These are phyloP conservation scores for Drosophila sucinea DNA, from an alignment of 1,140 invertebrate species.

Conservation along the genomic window DNA sequence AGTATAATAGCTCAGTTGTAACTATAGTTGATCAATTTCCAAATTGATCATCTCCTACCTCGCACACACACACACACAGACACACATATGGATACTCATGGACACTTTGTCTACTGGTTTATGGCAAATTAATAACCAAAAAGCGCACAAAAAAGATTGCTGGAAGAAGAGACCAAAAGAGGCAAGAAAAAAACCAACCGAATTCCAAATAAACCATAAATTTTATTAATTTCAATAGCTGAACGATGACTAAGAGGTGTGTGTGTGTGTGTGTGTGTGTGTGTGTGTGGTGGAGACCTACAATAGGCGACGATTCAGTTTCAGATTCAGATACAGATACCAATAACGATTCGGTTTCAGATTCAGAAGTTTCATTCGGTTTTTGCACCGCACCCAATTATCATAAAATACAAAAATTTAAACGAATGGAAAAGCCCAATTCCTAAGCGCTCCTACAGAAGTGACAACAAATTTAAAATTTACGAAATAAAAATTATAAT, in stretches of 20 bases:
- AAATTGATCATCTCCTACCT: slow-evolving; percentile 11
- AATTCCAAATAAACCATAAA: slow-evolving; percentile 78
- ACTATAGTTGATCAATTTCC: slow-evolving; percentile 5
- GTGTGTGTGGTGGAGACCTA: slow-evolving; percentile 31
- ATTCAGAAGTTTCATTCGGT: slow-evolving; percentile 37
- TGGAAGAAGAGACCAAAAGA: slow-evolving; percentile 5
- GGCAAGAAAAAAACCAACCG: slow-evolving; percentile 32
- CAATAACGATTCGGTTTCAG: slow-evolving; percentile 3
- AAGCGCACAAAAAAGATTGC: slow-evolving; percentile 3
- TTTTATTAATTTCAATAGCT: slow-evolving; percentile 72
- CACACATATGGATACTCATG: slow-evolving; percentile 18
- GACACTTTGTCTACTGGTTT: slow-evolving; percentile 62
- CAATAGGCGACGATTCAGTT: slow-evolving; percentile 61
- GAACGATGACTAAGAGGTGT: slow-evolving; percentile 36
- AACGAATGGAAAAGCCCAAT: slow-evolving; percentile 61
- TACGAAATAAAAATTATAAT: slow-evolving; percentile 82
- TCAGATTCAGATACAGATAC: not conserved
- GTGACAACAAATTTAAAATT: slow-evolving; percentile 80
- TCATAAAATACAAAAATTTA: slow-evolving; percentile 58
- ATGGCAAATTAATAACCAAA: slow-evolving; percentile 74
- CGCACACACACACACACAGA: slow-evolving; percentile 32
- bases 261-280: too few species aligned
- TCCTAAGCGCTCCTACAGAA: slow-evolving; percentile 68
- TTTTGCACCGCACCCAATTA: slow-evolving; percentile 73
- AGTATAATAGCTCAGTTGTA: slow-evolving; percentile 1